These are phyloP conservation scores for Pangasius sanitwongsei DNA, from an alignment of 2,797 vertebrate genomes.

Conservation along the genomic window DNA sequence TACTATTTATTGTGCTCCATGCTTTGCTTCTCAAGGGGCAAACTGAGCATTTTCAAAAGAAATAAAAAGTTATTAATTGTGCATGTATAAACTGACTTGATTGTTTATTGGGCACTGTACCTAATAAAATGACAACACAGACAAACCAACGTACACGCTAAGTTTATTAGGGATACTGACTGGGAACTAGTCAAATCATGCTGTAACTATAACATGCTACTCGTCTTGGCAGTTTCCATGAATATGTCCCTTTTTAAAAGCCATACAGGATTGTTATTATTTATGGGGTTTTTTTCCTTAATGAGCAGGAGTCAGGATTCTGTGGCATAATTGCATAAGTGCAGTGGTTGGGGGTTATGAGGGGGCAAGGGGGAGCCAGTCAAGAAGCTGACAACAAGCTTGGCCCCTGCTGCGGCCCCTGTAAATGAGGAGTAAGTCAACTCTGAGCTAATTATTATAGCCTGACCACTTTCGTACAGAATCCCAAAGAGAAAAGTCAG, in stretches of 20 bases:
- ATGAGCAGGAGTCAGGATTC: background rate
- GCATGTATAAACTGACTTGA: background rate
- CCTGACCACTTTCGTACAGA: background rate
- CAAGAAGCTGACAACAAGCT: too few species aligned
- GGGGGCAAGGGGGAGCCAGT: too few species aligned
- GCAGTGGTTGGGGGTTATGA: too few species aligned
- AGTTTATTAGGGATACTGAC: background rate
- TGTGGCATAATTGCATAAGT: background rate
- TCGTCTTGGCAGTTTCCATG: background rate
- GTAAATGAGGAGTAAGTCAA: too few species aligned
- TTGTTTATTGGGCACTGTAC: background rate
- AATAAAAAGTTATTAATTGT: background rate
- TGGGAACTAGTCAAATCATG: background rate
- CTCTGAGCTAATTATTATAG: too few species aligned
- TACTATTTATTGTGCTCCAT: background rate
- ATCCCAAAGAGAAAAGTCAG: background rate
- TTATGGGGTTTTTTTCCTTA: background rate
- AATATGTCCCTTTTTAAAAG: background rate
- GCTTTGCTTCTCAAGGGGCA: background rate
- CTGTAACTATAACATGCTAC: background rate
- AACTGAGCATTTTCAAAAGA: background rate
- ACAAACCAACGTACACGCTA: background rate
- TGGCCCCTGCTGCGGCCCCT: too few species aligned
- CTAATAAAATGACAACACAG: background rate
- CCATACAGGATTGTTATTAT: background rate